Percentiles rank a stretch among this genome's conserved stretches.
These are phyloP conservation scores for Forbesichthys agassizii DNA, from an alignment of 2,113 vertebrate genomes.

Conservation along the genomic window DNA sequence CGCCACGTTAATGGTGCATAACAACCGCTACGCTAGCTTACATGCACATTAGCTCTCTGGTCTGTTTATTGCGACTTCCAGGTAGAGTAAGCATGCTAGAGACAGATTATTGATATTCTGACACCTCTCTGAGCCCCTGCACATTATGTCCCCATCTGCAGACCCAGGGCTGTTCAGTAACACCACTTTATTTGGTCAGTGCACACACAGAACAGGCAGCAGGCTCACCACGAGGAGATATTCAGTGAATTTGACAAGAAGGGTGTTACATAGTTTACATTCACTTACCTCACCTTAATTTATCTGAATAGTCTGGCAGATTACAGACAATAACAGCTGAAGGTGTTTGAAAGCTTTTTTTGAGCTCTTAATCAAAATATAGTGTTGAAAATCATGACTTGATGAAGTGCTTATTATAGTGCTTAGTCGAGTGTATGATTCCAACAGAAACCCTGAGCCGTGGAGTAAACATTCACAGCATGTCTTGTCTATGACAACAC, in stretches of 20 bases:
- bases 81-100: too few relatives aligned
- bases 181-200: too few relatives aligned
- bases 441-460: constrained; percentile 10
- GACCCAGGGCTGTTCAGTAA: too few relatives aligned
- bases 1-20: background rate
- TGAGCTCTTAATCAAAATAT: background rate
- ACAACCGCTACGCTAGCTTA: constrained; percentile 9
- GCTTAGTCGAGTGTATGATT: background rate
- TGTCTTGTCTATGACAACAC: constrained; percentile 29
- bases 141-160: too few relatives aligned
- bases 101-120: too few relatives aligned
- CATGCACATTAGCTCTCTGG: constrained; percentile 32
- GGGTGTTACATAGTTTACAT: too few relatives aligned
- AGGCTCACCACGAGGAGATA: too few relatives aligned
- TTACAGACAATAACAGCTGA: constrained; percentile 7
- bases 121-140: too few relatives aligned
- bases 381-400: constrained; percentile 11
- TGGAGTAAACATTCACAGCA: background rate
- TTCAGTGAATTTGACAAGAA: too few relatives aligned
- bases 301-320: constrained; percentile 1
- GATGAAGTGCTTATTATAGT: constrained; percentile 1
- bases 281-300: background rate
- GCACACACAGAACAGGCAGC: too few relatives aligned
- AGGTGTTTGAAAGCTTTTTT: constrained; percentile 10
- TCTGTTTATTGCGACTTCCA: background rate